phyloP scores from a whole-genome alignment of 2,888 invertebrate species.

The Zeuzera pyrina region DNA sequence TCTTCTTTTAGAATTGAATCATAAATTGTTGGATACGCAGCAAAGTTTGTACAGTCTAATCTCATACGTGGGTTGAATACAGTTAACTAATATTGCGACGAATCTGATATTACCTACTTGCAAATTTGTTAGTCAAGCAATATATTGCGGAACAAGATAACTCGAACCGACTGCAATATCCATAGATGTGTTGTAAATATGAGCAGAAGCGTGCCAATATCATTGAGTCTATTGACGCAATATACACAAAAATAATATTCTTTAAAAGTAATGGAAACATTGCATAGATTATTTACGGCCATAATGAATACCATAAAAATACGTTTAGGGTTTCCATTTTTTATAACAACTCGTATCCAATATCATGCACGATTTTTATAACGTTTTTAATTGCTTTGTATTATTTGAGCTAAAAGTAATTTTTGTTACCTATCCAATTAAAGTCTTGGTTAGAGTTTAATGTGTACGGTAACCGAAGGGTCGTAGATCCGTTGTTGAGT shows the following conservation, averaged over 20 bases:
- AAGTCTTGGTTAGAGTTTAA: no score
- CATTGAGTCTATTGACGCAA: constrained; percentile 12
- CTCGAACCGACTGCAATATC: constrained; percentile 25
- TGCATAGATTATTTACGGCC: no score
- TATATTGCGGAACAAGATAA: constrained; percentile 28
- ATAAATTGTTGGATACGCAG: constrained; percentile 38
- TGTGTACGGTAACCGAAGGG: no score
- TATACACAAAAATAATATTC: neutral
- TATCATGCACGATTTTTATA: no score
- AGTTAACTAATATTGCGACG: constrained; percentile 2
- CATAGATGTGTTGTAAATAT: constrained; percentile 28
- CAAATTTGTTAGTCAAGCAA: constrained; percentile 25
- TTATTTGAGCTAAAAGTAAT: no score
- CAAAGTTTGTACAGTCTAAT: constrained; percentile 16
- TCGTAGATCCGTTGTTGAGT: neutral
- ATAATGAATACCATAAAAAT: neutral
- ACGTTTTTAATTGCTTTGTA: no score
- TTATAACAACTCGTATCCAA: no score
- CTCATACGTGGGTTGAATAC: constrained; percentile 27
- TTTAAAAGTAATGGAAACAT: neutral
- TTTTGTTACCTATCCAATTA: no score
- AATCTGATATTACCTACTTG: constrained; percentile 17
- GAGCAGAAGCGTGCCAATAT: constrained; percentile 25
- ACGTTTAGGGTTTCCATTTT: neutral
- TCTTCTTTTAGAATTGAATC: constrained; percentile 50